Evolutionary conservation across 2,113 vertebrate genomes (phyloP).

Genomic region (Erythrolamprus reginae): DNA sequence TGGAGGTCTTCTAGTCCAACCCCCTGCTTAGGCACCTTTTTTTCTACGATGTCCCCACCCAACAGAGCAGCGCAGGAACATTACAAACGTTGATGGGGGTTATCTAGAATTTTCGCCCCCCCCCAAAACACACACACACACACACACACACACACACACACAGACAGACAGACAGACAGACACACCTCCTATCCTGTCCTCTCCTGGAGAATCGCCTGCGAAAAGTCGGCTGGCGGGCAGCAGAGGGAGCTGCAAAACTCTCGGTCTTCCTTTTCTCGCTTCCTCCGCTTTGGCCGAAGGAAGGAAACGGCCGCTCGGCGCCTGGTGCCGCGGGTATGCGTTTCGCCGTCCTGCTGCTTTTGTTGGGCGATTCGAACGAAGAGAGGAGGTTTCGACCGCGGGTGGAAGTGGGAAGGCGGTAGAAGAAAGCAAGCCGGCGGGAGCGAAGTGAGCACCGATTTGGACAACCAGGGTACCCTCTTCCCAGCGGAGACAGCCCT

Average conservation of each 20-base stretch:
- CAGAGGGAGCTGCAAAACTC: background rate
- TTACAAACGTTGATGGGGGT: background rate
- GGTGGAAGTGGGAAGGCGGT: background rate
- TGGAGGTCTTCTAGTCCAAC: too few species aligned
- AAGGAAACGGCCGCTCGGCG: background rate
- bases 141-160: too few species aligned
- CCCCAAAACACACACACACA: background rate
- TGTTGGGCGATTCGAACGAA: background rate
- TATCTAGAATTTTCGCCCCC: background rate
- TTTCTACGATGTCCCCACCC: background rate
- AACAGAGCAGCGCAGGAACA: background rate
- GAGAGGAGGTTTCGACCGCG: background rate
- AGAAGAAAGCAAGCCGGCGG: too few species aligned
- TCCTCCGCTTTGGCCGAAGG: background rate
- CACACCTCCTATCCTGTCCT: too few species aligned
- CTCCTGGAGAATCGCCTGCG: background rate
- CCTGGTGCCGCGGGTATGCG: background rate
- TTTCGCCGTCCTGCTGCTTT: background rate
- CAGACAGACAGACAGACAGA: background rate
- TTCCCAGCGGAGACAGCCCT: background rate
- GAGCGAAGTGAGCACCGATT: background rate
- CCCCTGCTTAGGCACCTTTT: too few species aligned
- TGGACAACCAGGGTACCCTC: background rate
- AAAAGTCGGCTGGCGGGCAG: background rate
- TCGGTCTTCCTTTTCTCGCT: background rate